Conservation (phyloP, 2,797 vertebrate genomes). For the Periparus ater region DNA sequence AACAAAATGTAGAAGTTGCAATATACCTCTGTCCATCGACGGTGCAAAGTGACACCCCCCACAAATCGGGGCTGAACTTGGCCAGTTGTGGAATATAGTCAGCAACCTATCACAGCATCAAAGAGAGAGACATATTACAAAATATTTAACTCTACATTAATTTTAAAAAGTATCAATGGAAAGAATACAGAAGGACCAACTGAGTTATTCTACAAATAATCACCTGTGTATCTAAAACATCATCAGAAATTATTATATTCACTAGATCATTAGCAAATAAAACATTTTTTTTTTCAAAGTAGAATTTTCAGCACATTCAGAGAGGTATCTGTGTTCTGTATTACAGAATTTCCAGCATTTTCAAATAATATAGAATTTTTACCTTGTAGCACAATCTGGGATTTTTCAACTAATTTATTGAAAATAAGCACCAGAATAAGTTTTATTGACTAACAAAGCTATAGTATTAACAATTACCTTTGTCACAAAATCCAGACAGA, state of each 20-base stretch:
- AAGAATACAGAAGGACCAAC: neutral
- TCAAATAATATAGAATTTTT: neutral
- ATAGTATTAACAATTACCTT: neutral
- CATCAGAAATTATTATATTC: neutral
- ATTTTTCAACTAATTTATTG: neutral
- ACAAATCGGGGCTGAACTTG: conserved; percentile 96
- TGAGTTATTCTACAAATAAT: neutral
- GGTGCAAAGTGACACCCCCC: conserved; percentile 95
- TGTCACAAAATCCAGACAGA: neutral
- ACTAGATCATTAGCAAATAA: neutral
- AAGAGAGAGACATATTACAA: neutral
- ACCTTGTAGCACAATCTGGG: neutral
- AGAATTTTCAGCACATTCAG: neutral
- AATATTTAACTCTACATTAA: neutral
- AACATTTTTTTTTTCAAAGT: neutral
- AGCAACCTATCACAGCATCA: conserved; percentile 84
- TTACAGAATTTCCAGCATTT: neutral
- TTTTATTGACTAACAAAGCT: neutral
- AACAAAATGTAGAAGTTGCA: neutral
- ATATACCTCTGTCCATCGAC: conserved; percentile 95
- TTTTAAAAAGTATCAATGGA: neutral
- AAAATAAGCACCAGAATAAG: neutral
- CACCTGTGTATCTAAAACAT: neutral
- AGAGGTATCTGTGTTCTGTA: neutral
- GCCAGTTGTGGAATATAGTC: conserved; percentile 98